A percentile compares a stretch with the other conserved stretches of the same genome.
Evolutionary conservation across 1,140 invertebrate species (phyloP).

Genomic region (Meteorus sp.): DNA sequence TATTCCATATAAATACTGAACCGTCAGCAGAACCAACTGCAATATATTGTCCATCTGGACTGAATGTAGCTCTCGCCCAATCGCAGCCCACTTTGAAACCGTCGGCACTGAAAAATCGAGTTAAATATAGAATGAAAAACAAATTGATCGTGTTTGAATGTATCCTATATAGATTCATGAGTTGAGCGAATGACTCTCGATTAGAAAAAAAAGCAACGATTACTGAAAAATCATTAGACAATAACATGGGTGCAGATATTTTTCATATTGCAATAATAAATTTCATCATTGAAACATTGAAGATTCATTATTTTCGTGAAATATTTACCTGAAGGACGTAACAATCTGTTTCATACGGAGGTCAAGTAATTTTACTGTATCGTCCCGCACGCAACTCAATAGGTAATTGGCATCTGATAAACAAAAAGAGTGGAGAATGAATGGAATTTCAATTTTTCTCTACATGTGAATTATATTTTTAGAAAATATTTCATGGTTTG

Average conservation of each 20-base stretch:
- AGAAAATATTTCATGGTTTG: neutral
- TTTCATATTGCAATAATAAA: neutral
- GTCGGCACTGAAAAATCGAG: conserved; percentile 73
- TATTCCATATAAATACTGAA: conserved; percentile 89
- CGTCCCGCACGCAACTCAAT: conserved; percentile 89
- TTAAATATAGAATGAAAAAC: conserved; percentile 5
- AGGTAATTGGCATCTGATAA: conserved; percentile 86
- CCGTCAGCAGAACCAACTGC: conserved; percentile 90
- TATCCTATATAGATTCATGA: too few species aligned
- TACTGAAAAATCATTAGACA: too few species aligned
- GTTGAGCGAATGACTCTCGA: too few species aligned
- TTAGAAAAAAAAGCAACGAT: too few species aligned
- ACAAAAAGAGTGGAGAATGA: conserved; percentile 28
- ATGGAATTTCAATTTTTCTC: conserved; percentile 17
- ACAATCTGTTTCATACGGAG: conserved; percentile 91
- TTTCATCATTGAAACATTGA: neutral
- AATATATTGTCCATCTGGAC: conserved; percentile 85
- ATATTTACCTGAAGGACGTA: conserved; percentile 81
- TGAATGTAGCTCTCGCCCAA: conserved; percentile 90
- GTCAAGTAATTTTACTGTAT: conserved; percentile 92
- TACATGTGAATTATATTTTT: neutral
- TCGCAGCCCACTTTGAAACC: conserved; percentile 94
- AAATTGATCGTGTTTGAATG: too few species aligned
- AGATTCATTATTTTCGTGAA: neutral
- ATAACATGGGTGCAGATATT: neutral